Evolutionary conservation across 2,797 vertebrate species (phyloP), one percentile per base, ranked within the genome.

Genomic region (Sebastes flavidus): DNA sequence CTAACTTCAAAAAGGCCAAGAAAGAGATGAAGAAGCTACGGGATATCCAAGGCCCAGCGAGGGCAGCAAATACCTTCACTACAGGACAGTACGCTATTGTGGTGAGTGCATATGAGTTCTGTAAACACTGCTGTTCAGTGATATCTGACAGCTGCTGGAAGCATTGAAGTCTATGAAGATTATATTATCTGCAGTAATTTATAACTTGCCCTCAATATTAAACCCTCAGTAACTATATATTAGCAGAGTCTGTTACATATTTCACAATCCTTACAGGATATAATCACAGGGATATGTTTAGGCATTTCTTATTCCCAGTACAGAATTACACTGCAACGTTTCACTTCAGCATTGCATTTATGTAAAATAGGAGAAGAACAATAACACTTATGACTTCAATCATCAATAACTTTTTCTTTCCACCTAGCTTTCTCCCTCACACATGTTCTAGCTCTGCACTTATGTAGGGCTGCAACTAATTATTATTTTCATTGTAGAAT

Each of bases 11-110:
- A 73, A 97, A 97, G 79, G 94, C 89, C 1, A 96, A 65, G 71
- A 96, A 96, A 87, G 96, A 97, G 85, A 95, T 92, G 46, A 99
- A 96, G 89, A 95, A 46, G 36, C 91, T 99, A 18, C 83, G 90
- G 20, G 98, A 99, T 61, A 99, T 99, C 81, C 96, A 95, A 0
- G 98, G 98, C 1, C 98, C 97, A 0, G 59, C 75, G 0, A 88
- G 52, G 69, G 12, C 65, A 2, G 96, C 87, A 27, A 97, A 95
- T 4, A 83, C 95, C 8, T 98, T 99, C 87, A 94, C 77, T 0
- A 80, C 89, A 24, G 98, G 98, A 66, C 95, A 94, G 70, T 99
- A 96, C n/a, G 98, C 94, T 2, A 97, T 99, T 74, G 88, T 99
- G 96, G 98, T 99, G 84, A 95, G 97, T 84, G 12, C 2, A 59